These are phyloP conservation scores for Lacerta agilis DNA, from an alignment of 2,797 vertebrate species.

Conservation along the genomic window DNA sequence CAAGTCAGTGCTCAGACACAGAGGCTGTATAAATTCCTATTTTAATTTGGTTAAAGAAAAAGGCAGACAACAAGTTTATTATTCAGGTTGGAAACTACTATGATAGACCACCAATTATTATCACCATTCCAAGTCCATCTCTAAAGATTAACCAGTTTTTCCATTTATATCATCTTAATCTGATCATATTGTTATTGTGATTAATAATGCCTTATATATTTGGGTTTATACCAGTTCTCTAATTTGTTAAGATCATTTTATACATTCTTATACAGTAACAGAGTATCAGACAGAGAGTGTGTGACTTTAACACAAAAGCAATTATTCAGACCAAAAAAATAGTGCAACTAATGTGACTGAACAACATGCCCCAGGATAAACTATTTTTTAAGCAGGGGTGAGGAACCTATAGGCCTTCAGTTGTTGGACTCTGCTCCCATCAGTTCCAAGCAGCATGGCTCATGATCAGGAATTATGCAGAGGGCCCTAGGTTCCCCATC, in stretches of 20 bases:
- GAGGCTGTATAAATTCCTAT: neutral
- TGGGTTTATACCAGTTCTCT: neutral
- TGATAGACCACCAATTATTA: neutral
- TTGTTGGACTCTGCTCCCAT: too few species aligned
- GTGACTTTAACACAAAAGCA: neutral
- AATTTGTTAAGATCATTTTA: neutral
- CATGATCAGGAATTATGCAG: too few species aligned
- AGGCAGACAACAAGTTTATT: neutral
- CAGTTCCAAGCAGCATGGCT: too few species aligned
- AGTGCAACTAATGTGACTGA: neutral
- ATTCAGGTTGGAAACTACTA: neutral
- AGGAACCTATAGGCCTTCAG: too few species aligned
- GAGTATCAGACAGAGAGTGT: neutral
- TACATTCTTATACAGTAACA: neutral
- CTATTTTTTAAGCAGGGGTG: neutral
- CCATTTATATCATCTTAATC: neutral
- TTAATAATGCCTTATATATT: neutral
- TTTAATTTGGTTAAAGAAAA: neutral
- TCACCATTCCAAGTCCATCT: neutral
- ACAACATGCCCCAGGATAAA: neutral
- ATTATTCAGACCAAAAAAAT: neutral
- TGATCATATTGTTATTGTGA: neutral
- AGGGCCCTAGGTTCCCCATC: too few species aligned
- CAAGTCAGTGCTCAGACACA: neutral
- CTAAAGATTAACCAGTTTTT: neutral